Conservation (phyloP, 2,888 invertebrate genomes). For the Mesorhabditis spiculigera region DNA sequence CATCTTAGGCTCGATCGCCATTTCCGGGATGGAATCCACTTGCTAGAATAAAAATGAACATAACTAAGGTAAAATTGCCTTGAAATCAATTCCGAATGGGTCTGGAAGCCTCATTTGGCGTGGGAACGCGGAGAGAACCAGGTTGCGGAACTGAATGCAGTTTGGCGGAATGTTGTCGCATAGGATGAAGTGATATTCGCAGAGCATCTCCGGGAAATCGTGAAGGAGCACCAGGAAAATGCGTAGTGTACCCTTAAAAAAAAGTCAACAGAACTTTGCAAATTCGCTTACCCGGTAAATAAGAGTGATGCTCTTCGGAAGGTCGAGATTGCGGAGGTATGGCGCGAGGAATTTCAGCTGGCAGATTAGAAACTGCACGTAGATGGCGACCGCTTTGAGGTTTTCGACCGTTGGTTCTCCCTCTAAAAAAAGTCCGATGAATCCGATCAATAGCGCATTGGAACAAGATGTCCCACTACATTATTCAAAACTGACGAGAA, state of each 20-base stretch:
- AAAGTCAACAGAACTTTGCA: not conserved
- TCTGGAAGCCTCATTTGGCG: conserved; percentile 96
- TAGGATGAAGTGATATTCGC: conserved; percentile 97
- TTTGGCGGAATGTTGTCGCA: conserved; percentile 99
- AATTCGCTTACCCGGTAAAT: conserved; percentile 77
- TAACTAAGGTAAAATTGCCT: conserved; percentile 59
- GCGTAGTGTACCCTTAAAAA: conserved; percentile 60
- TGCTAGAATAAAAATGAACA: conserved; percentile 20
- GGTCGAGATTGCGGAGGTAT: conserved; percentile 90
- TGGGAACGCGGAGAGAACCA: conserved; percentile 95
- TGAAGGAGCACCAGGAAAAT: conserved; percentile 90
- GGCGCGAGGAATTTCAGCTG: conserved; percentile 94
- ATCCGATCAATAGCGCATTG: too few species aligned
- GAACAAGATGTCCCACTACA: too few species aligned
- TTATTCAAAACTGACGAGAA: not conserved
- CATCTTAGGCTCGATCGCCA: conserved; percentile 53
- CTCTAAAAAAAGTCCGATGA: not conserved
- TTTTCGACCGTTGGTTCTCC: conserved; percentile 22
- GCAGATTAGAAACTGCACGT: conserved; percentile 89
- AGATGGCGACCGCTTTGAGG: conserved; percentile 67
- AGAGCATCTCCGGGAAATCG: conserved; percentile 97
- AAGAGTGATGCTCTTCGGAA: conserved; percentile 86
- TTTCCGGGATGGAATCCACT: conserved; percentile 56
- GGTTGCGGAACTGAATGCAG: conserved; percentile 95
- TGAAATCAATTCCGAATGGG: conserved; percentile 94